These are phyloP conservation scores for Apotomis capreana DNA, from an alignment of 2,888 invertebrate species.

Conservation along the genomic window DNA sequence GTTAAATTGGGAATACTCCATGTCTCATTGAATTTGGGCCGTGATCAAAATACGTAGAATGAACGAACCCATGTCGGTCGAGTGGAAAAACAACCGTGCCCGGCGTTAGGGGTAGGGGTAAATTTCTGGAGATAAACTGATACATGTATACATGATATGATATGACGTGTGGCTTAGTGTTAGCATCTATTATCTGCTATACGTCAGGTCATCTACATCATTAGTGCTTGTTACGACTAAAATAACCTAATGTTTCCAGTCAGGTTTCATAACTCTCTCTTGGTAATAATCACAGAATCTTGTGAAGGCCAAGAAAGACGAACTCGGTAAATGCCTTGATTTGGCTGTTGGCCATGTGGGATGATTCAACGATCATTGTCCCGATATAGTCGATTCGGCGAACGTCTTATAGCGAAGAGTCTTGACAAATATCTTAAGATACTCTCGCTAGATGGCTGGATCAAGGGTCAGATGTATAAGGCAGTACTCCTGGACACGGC, in stretches of 20 bases:
- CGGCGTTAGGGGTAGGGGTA: slow-evolving; percentile 57
- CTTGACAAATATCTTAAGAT: too few species aligned
- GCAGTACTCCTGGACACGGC: too few species aligned
- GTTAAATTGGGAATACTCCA: too few species aligned
- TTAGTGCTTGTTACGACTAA: neutral
- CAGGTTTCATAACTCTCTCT: neutral
- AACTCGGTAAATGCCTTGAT: too few species aligned
- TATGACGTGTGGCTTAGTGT: slow-evolving; percentile 21
- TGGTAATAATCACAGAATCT: neutral
- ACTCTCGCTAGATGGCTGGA: too few species aligned
- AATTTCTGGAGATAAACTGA: slow-evolving; percentile 36
- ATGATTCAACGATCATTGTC: too few species aligned
- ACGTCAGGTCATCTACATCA: slow-evolving; percentile 10
- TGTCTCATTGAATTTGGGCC: too few species aligned
- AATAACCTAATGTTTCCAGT: neutral
- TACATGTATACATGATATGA: slow-evolving; percentile 17
- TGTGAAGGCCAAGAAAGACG: too few species aligned
- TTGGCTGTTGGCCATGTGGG: too few species aligned
- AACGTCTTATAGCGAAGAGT: too few species aligned
- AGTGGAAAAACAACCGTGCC: slow-evolving; percentile 52
- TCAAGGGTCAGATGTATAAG: too few species aligned
- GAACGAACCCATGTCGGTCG: slow-evolving; percentile 51
- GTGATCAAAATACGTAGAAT: slow-evolving; percentile 53
- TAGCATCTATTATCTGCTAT: slow-evolving; percentile 6
- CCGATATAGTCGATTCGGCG: too few species aligned